phyloP scores from a whole-genome alignment of 2,113 vertebrate species.

The Pluvianellus socialis region DNA sequence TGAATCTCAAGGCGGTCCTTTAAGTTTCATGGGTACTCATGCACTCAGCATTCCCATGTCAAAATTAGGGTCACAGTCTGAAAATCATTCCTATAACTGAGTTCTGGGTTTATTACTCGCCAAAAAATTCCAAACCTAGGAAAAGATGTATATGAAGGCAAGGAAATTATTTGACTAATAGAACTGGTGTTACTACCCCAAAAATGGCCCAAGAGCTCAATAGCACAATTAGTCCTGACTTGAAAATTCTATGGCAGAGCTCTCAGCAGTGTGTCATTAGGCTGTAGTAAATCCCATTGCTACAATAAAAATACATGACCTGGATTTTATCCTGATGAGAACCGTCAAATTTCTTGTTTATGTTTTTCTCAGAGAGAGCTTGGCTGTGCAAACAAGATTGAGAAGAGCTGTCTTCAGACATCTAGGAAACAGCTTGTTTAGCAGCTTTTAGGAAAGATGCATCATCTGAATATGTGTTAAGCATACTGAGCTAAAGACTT shows the following conservation, averaged over 20 bases:
- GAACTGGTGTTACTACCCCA: neutral
- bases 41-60: neutral
- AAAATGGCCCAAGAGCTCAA: neutral
- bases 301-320: neutral
- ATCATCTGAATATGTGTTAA: neutral
- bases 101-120: neutral
- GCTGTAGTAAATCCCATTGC: neutral
- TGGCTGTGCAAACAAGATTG: neutral
- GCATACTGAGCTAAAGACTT: neutral
- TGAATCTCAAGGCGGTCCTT: neutral
- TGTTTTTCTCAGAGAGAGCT: neutral
- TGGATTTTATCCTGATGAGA: neutral
- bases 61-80: neutral
- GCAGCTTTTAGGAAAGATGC: neutral
- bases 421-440: neutral
- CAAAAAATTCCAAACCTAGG: neutral
- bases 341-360: neutral
- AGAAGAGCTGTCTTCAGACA: neutral
- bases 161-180: neutral
- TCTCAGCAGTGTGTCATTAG: neutral
- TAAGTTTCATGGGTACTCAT: neutral
- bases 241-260: neutral
- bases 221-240: neutral
- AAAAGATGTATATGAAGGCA: neutral
- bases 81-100: neutral